phyloP scores from a whole-genome alignment of 2,797 vertebrate species.

The Spheniscus humboldti region DNA sequence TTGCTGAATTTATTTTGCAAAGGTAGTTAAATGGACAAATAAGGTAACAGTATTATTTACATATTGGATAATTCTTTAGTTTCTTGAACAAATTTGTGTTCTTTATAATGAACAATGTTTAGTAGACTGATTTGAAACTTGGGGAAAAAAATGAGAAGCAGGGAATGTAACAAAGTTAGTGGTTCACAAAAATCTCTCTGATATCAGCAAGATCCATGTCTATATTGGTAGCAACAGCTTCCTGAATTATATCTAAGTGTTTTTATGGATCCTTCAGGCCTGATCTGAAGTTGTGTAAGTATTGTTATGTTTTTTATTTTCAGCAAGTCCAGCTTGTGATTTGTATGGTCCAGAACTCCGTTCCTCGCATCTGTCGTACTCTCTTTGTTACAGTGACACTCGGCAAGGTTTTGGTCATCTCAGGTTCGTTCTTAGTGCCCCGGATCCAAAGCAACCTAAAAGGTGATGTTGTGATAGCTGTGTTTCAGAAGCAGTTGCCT shows the following conservation, averaged over 20 bases:
- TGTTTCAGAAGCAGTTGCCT: not conserved
- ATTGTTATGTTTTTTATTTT: not conserved
- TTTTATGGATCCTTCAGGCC: not conserved
- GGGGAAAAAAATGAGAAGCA: not conserved
- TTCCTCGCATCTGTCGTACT: not conserved
- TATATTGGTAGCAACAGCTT: not conserved
- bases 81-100: not conserved
- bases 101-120: not conserved
- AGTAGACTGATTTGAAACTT: not conserved
- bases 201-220: not conserved
- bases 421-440: not conserved
- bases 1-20: not conserved
- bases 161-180: not conserved
- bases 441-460: not conserved
- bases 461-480: rapidly evolving
- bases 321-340: not conserved
- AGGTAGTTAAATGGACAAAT: not conserved
- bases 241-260: not conserved
- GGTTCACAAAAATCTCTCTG: not conserved
- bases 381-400: not conserved
- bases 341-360: not conserved
- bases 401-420: not conserved
- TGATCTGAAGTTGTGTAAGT: not conserved
- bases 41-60: not conserved
- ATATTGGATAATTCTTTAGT: not conserved